Evolutionary conservation across 2,113 vertebrate species (phyloP), one percentile per base, ranked within the genome.

Genomic region (Hippocampus abdominalis): DNA sequence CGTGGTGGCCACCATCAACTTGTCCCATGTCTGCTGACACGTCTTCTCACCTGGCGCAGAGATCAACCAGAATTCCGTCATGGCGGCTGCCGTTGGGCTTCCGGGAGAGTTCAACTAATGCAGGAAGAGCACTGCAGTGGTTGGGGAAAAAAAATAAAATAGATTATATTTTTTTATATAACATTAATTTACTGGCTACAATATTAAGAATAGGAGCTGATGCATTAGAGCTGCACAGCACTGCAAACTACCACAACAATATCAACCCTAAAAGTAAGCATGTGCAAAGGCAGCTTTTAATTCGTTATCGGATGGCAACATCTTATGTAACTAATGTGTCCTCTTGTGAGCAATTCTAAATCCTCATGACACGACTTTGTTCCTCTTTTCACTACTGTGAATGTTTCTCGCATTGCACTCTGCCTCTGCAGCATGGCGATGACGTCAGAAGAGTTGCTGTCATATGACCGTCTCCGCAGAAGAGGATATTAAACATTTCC

Each of bases 51-150:
- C 97, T 64, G 97, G 97, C 83, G 97, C 97, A 16, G 97, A 99
- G 83, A 99, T 98, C 82, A 99, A 93, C 97, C 97, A 99, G 85
- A 99, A 99, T 84, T 99, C 97, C 0, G 95, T 95, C 97, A 99
- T 99, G 90, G 89, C 92, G 92, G 80, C 86, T 61, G 74, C 36
- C 48, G 27, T 32, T 32, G 27, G 27, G 16, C 27, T 16, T 32
- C 57, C 51, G 12, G 54, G 49, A 80, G 32, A 51, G 71, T 73
- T 48, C 48, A 32, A 32, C n/a, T 64, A 16, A 48, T 18, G 23
- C 12, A 27, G 40, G 63, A 64, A 5, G 40, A 44, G 62, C 40
- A 48, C 63, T 64, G n/a, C 8, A 25, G 39, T 11, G 39, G 40
- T 25, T 20, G 13, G 15, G 23, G 23, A 9, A n/a, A 53, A n/a